Base-by-base conservation (phyloP, 1,140 invertebrate genomes). In the Brachionus rubens region DNA sequence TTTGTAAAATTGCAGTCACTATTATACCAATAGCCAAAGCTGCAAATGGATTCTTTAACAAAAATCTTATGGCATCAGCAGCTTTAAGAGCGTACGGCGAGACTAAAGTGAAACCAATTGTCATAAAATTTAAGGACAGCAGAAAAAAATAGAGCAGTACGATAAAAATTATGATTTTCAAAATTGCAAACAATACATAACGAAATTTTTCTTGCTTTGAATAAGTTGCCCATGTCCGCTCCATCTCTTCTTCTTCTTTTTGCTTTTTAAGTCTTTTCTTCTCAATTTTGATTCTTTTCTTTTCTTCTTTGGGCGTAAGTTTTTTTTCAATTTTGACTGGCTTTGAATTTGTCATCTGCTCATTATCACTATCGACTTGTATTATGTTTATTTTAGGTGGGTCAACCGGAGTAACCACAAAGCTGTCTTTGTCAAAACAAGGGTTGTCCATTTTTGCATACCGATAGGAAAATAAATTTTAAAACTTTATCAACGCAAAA, bases 1-100 rank as follows among this genome's bases (percentile, higher is more conserved):
- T 87, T 80, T 89, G 89, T 6, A 89, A 84, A 2, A 89, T 79
- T 0, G 89, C 87, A 0, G 88, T 89, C 1, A 86, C 85, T 76
- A 89, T 79, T 67, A 89, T 85, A 9, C 88, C 88, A 50, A 89
- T 85, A 84, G 89, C 87, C 52, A 88, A 81, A 1, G 85, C 85
- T 4, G 81, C 86, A 28, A 89, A 82, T 2, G 88, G 88, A 80
- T 89, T 89, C 30, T 80, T 48, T 10, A 89, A 79, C 3, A 89
- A 77, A 7, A 24, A 41, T 3, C 26, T 10, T 33, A 36, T 12
- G 12, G 40, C 33, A 40, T 47, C 40, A n/a, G 30, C 28, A 14
- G 62, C 33, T 43, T 47, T 67, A 14, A 67, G 16, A 19, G 62
- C 43, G 19, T 67, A 67, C 4, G 62, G 62, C 7, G 62, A 19